Percentiles rank a stretch among this genome's conserved stretches.
phyloP scores from a whole-genome alignment of 2,888 invertebrate species.

The Silvanus unidentatus region DNA sequence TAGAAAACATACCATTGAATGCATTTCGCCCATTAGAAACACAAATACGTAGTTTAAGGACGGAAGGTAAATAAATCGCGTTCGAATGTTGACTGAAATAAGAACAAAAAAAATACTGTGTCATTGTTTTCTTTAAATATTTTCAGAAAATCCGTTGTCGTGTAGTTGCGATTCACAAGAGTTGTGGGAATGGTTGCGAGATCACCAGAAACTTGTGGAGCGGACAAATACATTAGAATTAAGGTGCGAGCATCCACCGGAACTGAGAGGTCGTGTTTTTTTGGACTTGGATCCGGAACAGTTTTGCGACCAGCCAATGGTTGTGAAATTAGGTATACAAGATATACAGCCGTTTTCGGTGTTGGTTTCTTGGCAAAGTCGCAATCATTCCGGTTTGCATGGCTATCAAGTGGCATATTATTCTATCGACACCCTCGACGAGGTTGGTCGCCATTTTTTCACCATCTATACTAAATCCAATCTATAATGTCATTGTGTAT shows the following conservation, averaged over 20 bases:
- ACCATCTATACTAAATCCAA: too few species aligned
- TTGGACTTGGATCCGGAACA: constrained; percentile 73
- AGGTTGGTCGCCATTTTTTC: constrained; percentile 39
- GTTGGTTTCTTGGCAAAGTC: constrained; percentile 82
- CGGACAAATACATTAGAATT: constrained; percentile 55
- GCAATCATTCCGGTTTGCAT: constrained; percentile 76
- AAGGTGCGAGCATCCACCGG: constrained; percentile 78
- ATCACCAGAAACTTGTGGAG: constrained; percentile 71
- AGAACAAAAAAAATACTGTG: not conserved
- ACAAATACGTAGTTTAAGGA: constrained; percentile 68
- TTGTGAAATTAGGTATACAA: constrained; percentile 78
- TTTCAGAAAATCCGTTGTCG: constrained; percentile 77
- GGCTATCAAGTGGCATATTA: constrained; percentile 84
- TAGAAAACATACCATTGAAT: constrained; percentile 72
- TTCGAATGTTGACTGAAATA: not conserved
- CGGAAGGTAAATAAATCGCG: constrained; percentile 63
- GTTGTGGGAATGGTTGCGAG: constrained; percentile 87
- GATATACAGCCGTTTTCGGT: constrained; percentile 84
- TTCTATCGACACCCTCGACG: constrained; percentile 57
- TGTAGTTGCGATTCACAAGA: constrained; percentile 88
- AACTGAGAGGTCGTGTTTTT: constrained; percentile 68
- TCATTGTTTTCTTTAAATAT: not conserved
- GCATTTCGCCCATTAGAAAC: constrained; percentile 75
- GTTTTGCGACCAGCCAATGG: constrained; percentile 78
- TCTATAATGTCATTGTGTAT: not conserved